Base-by-base conservation (phyloP, 1,140 invertebrate species). In the Drosophila chauvacae region DNA sequence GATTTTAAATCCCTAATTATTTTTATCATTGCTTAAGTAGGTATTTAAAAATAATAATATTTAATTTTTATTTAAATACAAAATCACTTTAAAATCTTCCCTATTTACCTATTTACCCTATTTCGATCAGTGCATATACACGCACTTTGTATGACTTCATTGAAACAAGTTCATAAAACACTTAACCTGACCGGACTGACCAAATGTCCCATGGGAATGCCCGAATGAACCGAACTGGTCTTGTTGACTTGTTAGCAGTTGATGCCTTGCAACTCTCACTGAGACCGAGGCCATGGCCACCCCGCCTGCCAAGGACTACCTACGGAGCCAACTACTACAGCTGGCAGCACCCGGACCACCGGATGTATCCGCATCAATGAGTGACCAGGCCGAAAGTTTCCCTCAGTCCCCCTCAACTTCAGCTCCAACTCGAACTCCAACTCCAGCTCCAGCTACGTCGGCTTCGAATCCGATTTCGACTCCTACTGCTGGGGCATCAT, bases 161-260 rank as follows among this genome's bases (percentile, higher is more conserved):
- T 87, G 80, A 88, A 87, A 87, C 84, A 88, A 87, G 84, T 87
- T 88, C 84, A 88, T 88, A 88, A 90, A 88, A 88, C 84, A 88
- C 84, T 88, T 88, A 88, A 88, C 85, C 84, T 78, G 81, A 88
- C 85, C 84, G 68, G 77, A 65, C 66, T 77, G 80, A 79, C 62
- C 77, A 73, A 74, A 88, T 87, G 84, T 80, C 72, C 80, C 69
- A 59, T 74, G 77, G 84, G 68, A 70, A 53, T 87, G 74, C 45
- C 70, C 69, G 37, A 72, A 57, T 73, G 68, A 73, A 59, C 70
- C 37, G 30, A 41, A 39, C 66, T 30, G 68, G 68, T 73, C 70
- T 60, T 70, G 63, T 78, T 78, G 76, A 77, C 76, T 88, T 88
- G 84, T 84, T 88, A 88, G 85, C 81, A 78, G 77, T 77, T 88